Evolutionary conservation across 2,113 vertebrate genomes (phyloP).

Genomic region (Odobenus rosmarus): DNA sequence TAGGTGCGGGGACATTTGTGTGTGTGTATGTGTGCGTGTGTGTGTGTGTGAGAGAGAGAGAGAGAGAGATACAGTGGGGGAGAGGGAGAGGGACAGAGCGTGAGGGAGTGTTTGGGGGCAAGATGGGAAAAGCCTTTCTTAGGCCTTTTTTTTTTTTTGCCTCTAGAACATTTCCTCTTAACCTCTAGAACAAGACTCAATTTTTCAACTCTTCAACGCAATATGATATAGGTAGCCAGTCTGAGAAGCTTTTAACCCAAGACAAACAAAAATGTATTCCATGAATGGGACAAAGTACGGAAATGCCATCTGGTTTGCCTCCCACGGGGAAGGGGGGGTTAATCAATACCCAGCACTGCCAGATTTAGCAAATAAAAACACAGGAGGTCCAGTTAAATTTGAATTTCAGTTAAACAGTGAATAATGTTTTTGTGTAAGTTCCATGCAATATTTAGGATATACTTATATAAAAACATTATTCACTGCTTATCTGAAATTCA

Average conservation of each 20-base stretch:
- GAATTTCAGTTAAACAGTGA: constrained; percentile 54
- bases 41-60: background rate
- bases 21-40: too few species aligned
- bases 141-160: background rate
- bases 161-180: background rate
- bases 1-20: background rate
- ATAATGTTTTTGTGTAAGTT: constrained; percentile 28
- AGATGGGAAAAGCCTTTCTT: background rate
- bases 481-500: constrained; percentile 36
- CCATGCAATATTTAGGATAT: background rate
- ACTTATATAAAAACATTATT: constrained; percentile 16
- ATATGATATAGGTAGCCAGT: background rate
- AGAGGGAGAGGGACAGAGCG: background rate
- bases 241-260: constrained; percentile 43
- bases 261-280: constrained; percentile 61
- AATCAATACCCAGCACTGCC: constrained; percentile 49
- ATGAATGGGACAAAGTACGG: background rate
- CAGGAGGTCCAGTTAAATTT: constrained; percentile 21
- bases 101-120: background rate
- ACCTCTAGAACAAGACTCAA: background rate
- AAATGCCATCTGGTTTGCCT: constrained; percentile 46
- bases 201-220: constrained; percentile 6
- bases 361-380: constrained; percentile 56
- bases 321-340: background rate
- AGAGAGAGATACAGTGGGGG: background rate